These are phyloP conservation scores for Drosophila rellima DNA, from an alignment of 2,888 invertebrate species.

Conservation along the genomic window DNA sequence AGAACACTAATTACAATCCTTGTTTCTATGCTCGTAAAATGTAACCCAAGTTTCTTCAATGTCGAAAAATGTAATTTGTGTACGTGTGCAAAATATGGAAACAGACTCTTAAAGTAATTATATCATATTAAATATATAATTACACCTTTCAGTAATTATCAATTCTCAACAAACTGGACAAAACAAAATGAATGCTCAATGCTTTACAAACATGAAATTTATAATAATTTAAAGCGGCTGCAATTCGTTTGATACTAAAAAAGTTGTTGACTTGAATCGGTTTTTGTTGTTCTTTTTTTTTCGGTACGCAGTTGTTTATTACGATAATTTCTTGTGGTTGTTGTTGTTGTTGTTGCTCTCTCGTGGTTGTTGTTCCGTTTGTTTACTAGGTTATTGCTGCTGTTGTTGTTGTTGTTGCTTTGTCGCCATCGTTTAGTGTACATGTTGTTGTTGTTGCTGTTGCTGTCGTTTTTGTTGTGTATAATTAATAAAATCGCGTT, in stretches of 20 bases:
- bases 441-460: conserved; percentile 19
- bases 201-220: conserved; percentile 42
- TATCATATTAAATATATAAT: conserved; percentile 2
- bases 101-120: neutral
- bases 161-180: neutral
- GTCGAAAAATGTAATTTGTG: conserved; percentile 9
- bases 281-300: conserved; percentile 15
- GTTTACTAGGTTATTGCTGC: conserved; percentile 23
- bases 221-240: conserved; percentile 23
- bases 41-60: conserved; percentile 5
- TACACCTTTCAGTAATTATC: conserved; percentile 3
- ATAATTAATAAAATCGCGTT: conserved; percentile 85
- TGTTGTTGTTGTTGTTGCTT: conserved; percentile 5
- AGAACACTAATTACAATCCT: conserved; percentile 6
- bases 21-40: conserved; percentile 21
- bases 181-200: conserved; percentile 10
- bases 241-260: conserved; percentile 27
- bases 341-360: conserved; percentile 22
- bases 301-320: conserved; percentile 63
- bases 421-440: conserved; percentile 46
- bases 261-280: conserved; percentile 49
- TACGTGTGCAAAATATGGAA: conserved; percentile 1
- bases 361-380: conserved; percentile 15
- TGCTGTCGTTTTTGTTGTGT: conserved; percentile 30
- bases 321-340: conserved; percentile 58